These are phyloP conservation scores for Fragum fragum DNA, from an alignment of 2,888 invertebrate species.

Conservation along the genomic window DNA sequence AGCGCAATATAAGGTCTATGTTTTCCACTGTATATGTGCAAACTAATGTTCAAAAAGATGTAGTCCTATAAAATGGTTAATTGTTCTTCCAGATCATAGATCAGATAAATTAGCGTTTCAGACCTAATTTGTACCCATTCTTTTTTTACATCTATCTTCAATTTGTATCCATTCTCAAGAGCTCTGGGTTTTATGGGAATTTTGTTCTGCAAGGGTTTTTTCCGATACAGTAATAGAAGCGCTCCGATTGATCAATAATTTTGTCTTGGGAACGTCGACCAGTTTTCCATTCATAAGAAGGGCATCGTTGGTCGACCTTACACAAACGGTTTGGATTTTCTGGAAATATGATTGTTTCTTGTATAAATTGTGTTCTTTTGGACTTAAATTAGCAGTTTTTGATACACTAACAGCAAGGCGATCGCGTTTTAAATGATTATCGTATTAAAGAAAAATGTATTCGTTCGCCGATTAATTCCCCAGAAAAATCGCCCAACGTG, in stretches of 20 bases:
- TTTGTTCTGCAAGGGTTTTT: constrained; percentile 19
- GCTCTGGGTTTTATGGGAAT: constrained; percentile 14
- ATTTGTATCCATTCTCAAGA: not conserved
- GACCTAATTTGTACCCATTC: too few species aligned
- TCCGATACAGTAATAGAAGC: constrained; percentile 16
- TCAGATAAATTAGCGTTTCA: too few species aligned
- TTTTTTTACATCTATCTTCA: not conserved
- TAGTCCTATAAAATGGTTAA: too few species aligned
- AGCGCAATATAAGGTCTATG: too few species aligned
- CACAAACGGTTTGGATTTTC: not conserved
- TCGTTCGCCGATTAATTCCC: too few species aligned
- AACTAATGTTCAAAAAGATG: too few species aligned
- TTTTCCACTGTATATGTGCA: too few species aligned
- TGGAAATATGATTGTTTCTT: not conserved
- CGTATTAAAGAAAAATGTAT: too few species aligned
- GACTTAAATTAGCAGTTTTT: not conserved
- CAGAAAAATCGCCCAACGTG: too few species aligned
- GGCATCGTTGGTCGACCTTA: not conserved
- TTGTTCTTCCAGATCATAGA: too few species aligned
- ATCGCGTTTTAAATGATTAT: too few species aligned
- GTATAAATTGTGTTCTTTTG: not conserved
- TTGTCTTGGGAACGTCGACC: constrained; percentile 6
- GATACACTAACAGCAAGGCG: too few species aligned
- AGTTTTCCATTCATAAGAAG: constrained; percentile 15
- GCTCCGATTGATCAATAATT: constrained; percentile 5